Percentiles rank a stretch among this genome's conserved stretches.
Conservation (phyloP, 1,140 invertebrate genomes). For the Dinoponera quadriceps region DNA sequence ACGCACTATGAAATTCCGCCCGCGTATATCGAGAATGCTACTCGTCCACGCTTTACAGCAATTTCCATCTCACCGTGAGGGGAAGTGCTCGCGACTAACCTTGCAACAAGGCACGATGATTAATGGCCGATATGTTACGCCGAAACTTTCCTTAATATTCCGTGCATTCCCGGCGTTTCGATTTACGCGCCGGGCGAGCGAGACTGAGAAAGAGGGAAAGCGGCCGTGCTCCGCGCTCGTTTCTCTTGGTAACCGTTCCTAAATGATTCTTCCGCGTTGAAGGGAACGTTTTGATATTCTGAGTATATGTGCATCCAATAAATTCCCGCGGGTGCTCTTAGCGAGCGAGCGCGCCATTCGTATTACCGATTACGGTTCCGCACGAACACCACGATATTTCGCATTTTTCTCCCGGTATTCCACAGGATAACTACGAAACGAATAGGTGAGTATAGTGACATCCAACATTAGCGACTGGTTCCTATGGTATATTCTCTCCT, state of each 20-base stretch:
- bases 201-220: not conserved
- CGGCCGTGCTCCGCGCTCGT: not conserved
- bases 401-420: too few relatives aligned
- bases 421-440: too few relatives aligned
- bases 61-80: conserved; percentile 46
- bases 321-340: conserved; percentile 21
- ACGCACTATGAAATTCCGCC: conserved; percentile 19
- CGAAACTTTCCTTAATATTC: conserved; percentile 58
- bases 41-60: conserved; percentile 41
- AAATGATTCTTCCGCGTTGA: conserved; percentile 24
- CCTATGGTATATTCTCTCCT: too few relatives aligned
- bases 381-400: too few relatives aligned
- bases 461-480: too few relatives aligned
- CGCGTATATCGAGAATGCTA: conserved; percentile 31
- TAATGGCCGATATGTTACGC: conserved; percentile 57
- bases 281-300: conserved; percentile 4
- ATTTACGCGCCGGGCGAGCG: conserved; percentile 32
- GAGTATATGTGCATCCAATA: conserved; percentile 1
- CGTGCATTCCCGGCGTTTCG: conserved; percentile 35
- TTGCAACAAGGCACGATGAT: conserved; percentile 37
- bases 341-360: not conserved
- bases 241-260: not conserved
- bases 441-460: too few relatives aligned
- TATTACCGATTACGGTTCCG: too few relatives aligned
- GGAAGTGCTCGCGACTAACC: conserved; percentile 28